A percentile compares a stretch with the other conserved stretches of the same genome.
Conservation (phyloP, 2,797 vertebrate species). For the Sebastes melanostomus region DNA sequence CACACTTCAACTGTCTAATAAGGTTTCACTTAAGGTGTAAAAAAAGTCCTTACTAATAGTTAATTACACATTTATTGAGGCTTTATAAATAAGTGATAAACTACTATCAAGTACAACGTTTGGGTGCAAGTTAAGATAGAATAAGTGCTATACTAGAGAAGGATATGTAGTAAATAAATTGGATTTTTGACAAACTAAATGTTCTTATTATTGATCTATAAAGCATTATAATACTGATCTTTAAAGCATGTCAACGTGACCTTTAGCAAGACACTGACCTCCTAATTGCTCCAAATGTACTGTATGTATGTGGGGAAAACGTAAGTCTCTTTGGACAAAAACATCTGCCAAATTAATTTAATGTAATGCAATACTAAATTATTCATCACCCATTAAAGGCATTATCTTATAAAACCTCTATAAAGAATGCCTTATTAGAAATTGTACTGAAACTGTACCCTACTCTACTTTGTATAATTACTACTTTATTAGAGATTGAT, state of each 20-base stretch:
- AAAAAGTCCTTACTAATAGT: neutral
- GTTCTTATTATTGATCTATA: neutral
- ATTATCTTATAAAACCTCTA: neutral
- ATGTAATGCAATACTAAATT: neutral
- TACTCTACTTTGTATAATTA: conserved; percentile 6
- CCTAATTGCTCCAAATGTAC: neutral
- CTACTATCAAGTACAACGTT: neutral
- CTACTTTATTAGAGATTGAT: neutral
- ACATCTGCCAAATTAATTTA: neutral
- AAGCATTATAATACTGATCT: neutral
- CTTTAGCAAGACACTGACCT: neutral
- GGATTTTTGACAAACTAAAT: neutral
- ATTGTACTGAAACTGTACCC: neutral
- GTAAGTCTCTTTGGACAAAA: neutral
- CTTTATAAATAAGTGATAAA: neutral
- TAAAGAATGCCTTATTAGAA: neutral
- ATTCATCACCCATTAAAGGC: neutral
- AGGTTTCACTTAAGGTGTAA: neutral
- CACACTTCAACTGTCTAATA: neutral
- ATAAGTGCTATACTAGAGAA: neutral
- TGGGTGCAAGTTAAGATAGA: neutral
- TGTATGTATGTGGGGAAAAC: neutral
- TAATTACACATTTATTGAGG: neutral
- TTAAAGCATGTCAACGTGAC: neutral
- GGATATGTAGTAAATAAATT: neutral